Base-by-base conservation (phyloP, 2,888 invertebrate species). In the Latrodectus elegans region DNA sequence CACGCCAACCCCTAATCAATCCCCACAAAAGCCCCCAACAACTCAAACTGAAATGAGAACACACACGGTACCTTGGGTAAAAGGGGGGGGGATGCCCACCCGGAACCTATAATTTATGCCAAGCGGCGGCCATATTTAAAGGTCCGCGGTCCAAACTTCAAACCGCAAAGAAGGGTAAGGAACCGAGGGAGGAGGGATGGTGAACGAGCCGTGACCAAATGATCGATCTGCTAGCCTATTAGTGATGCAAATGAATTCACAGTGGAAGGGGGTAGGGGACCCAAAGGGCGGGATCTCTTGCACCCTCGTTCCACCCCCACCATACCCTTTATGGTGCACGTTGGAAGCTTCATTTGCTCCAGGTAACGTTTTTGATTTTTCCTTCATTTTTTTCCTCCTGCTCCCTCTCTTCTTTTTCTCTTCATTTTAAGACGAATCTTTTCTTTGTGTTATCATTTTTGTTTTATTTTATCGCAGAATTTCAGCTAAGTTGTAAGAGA, bases 191-290 rank as follows among this genome's bases (percentile, higher is more conserved):
- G 60, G n/a, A 60, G 60, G 70, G 70, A 38, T 64, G 75, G n/a
- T 55, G 68, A n/a, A 38, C 49, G 49, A 67, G 68, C 71, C 51
- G 67, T 67, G 86, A 87, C 77, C 86, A 87, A 77, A 76, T 77
- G 81, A 87, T 87, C 86, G 86, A 87, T 87, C 81, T 82, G 55
- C 75, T n/a, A 79, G 64, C 81, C 86, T 87, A 87, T 87, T 87
- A 87, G 86, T 60, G 77, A 87, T 87, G 82, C 82, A 82, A 82
- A 82, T 82, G 82, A 82, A 82, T 82, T 74, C 82, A 67, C 72
- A 72, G 71, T 60, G 80, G 72, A 72, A 22, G 73, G 73, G n/a
- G 53, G 26, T 73, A 73, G 78, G 70, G 52, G 70, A n/a, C 15
- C 60, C 64, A 60, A 26, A 72, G 75, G 82, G 82, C 74, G 67